Base-by-base conservation (phyloP, 2,113 vertebrate species). In the Channa maculata region DNA sequence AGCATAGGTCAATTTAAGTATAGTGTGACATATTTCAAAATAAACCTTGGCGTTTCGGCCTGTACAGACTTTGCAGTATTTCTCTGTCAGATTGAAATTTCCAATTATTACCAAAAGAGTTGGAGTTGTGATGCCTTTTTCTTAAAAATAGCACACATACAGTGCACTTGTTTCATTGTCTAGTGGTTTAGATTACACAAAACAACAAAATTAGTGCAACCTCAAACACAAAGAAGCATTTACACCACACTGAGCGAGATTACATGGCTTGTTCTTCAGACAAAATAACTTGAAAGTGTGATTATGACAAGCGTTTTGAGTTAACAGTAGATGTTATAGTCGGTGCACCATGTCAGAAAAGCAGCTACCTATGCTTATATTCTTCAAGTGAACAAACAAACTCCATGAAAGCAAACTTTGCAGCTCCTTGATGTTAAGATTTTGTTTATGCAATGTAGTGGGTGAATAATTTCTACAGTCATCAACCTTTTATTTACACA, bases 391-490 rank as follows among this genome's bases (percentile, higher is more conserved):
- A 80, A 48, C 73, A 64, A 80, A 60, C 50, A 78, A 59, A 41
- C 52, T 67, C 38, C 51, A 66, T 45, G 8, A 75, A 80, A 75
- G 46, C 65, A 71, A 62, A 65, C 8, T 44, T 51, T 65, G 13
- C 66, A 73, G 33, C 51, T 57, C 59, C 11, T 68, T 70, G 8
- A 80, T 71, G 60, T 77, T 0, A 48, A 67, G 15, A 79, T 80
- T 77, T 55, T 76, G 59, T 80, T 80, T 54, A 45, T 73, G 51
- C 14, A 60, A 12, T 48, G 39, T 14, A 14, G 15, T 53, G 59
- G 49, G 49, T 60, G 49, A 79, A 74, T 80, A 37, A 76, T 76
- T 80, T 75, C 74, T 46, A 44, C 71, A 83, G 43, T 71, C 72
- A 79, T 85, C 67, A 75, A 36, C 49, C 71, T 80, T 46, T 59